Conservation (phyloP, 2,888 invertebrate species). For the Liposcelis brunnea region DNA sequence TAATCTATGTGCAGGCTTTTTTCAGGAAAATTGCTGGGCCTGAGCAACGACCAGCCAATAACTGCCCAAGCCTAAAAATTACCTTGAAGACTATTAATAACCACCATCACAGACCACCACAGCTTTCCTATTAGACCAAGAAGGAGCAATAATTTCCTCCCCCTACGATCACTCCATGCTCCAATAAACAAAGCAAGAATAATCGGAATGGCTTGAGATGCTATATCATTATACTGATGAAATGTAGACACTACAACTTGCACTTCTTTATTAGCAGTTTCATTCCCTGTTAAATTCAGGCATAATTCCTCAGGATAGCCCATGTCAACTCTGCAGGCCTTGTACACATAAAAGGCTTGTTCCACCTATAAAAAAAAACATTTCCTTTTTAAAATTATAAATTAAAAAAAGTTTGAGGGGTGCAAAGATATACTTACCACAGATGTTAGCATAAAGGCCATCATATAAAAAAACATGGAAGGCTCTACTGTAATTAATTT, state of each 20-base stretch:
- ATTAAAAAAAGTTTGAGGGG: background rate
- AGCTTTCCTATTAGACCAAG: conserved; percentile 57
- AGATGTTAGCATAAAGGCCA: conserved; percentile 65
- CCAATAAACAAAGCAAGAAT: conserved; percentile 62
- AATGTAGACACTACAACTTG: conserved; percentile 58
- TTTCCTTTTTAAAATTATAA: background rate
- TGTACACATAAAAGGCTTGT: conserved; percentile 59
- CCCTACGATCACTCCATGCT: conserved; percentile 65
- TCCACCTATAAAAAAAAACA: conserved; percentile 29
- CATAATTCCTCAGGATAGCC: conserved; percentile 50
- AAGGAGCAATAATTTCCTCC: conserved; percentile 53
- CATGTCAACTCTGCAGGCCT: conserved; percentile 59
- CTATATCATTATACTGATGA: conserved; percentile 61
- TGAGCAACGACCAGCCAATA: too few relatives aligned
- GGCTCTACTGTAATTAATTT: conserved; percentile 60
- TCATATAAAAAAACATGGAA: conserved; percentile 74
- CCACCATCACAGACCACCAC: conserved; percentile 55
- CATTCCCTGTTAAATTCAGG: conserved; percentile 36
- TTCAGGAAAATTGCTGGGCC: too few relatives aligned
- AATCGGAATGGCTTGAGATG: conserved; percentile 55
- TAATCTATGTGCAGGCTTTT: background rate
- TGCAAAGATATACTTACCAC: conserved; percentile 27
- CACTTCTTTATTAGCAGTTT: conserved; percentile 44
- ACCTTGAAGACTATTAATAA: conserved; percentile 46
- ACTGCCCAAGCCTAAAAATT: conserved; percentile 14